phyloP scores from a whole-genome alignment of 2,888 invertebrate species.

The Lasius fuliginosus region DNA sequence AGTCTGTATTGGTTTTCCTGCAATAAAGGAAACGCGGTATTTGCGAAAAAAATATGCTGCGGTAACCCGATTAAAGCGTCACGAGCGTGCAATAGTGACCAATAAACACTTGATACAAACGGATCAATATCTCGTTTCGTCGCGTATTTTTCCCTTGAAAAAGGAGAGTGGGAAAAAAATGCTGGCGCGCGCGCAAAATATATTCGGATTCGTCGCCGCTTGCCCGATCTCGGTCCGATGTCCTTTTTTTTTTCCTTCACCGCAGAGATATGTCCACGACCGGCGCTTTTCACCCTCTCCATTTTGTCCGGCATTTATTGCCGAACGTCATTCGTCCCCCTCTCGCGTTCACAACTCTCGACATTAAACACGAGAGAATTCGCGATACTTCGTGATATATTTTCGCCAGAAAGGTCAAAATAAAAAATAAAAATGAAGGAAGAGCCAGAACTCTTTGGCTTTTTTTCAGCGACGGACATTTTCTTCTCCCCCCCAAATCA shows the following conservation, averaged over 20 bases:
- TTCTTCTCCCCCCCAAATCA: neutral
- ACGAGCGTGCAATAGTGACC: neutral
- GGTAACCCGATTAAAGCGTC: conserved; percentile 40
- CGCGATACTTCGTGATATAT: conserved; percentile 7
- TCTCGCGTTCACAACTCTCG: neutral
- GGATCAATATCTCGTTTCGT: conserved; percentile 34
- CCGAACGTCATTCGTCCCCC: conserved; percentile 14
- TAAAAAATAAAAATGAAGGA: neutral
- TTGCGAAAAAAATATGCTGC: conserved; percentile 26
- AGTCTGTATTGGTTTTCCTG: conserved; percentile 18
- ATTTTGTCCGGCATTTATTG: conserved; percentile 41
- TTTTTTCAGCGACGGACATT: conserved; percentile 8
- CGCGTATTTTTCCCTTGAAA: neutral
- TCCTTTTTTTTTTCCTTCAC: neutral
- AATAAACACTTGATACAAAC: conserved; percentile 33
- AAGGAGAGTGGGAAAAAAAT: neutral
- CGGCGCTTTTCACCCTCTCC: neutral
- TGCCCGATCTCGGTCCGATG: conserved; percentile 2
- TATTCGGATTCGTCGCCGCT: neutral
- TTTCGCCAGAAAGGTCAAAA: neutral
- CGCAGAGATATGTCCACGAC: conserved; percentile 28
- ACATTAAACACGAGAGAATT: conserved; percentile 28
- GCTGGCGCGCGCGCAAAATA: neutral
- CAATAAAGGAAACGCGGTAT: conserved; percentile 33
- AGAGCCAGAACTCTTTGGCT: neutral